phyloP scores from a whole-genome alignment of 1,140 invertebrate genomes.

The Hylaeus volcanicus region DNA sequence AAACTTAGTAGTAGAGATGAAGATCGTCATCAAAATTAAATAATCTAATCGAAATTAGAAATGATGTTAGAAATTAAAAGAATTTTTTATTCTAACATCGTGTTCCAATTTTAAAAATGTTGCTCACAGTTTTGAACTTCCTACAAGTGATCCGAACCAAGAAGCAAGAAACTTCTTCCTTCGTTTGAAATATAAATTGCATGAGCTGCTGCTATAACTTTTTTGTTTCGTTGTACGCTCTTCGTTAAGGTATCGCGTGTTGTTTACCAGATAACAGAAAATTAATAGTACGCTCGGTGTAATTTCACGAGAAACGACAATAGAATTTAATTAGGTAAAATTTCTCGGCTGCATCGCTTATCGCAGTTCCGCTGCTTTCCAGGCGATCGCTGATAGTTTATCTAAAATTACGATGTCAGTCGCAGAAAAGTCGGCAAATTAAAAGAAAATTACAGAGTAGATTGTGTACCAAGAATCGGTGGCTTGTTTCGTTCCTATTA shows the following conservation, averaged over 20 bases:
- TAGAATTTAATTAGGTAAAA: conserved; percentile 58
- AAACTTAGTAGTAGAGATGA: too few relatives aligned
- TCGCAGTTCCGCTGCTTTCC: conserved; percentile 15
- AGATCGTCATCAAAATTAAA: too few relatives aligned
- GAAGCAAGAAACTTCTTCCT: background rate
- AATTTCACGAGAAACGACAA: conserved; percentile 56
- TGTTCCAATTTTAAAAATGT: too few relatives aligned
- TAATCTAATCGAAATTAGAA: too few relatives aligned
- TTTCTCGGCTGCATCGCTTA: background rate
- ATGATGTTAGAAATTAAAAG: too few relatives aligned
- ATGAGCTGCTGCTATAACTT: background rate
- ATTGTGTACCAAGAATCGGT: background rate
- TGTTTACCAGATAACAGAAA: conserved; percentile 9
- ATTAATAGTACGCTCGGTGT: conserved; percentile 27
- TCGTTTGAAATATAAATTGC: too few relatives aligned
- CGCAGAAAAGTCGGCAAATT: background rate
- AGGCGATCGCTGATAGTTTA: conserved; percentile 42
- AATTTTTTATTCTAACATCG: too few relatives aligned
- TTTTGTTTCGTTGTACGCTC: too few relatives aligned
- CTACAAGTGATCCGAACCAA: too few relatives aligned
- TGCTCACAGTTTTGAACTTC: too few relatives aligned
- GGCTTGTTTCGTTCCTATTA: background rate
- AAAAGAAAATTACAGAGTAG: background rate
- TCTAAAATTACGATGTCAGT: conserved; percentile 37
- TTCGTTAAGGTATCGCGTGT: background rate